Evolutionary conservation across 2,797 vertebrate genomes (phyloP).

Genomic region (Microctenopoma lineatum): DNA sequence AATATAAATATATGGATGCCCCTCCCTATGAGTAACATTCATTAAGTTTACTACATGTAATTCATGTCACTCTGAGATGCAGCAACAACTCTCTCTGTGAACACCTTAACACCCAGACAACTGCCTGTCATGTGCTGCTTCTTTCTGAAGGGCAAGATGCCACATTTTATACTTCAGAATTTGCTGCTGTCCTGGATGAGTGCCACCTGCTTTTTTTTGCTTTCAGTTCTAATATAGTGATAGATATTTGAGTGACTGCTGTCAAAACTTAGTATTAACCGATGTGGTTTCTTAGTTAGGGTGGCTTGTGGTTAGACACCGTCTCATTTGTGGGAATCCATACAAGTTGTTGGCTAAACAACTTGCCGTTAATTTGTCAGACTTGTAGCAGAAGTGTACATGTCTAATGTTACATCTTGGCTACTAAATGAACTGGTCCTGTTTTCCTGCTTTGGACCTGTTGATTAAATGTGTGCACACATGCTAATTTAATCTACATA

Average conservation of each 20-base stretch:
- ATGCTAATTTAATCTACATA: constrained; percentile 11
- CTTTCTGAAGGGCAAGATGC: constrained; percentile 47
- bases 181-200: constrained; percentile 28
- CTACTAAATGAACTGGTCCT: constrained; percentile 11
- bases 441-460: constrained; percentile 27
- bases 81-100: constrained; percentile 18
- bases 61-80: not conserved
- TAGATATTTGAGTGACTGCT: constrained; percentile 40
- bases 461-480: constrained; percentile 30
- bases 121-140: constrained; percentile 21
- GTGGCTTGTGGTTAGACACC: constrained; percentile 33
- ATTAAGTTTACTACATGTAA: not conserved
- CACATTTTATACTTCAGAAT: constrained; percentile 30
- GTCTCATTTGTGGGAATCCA: constrained; percentile 36
- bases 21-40: not conserved
- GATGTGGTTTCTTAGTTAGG: constrained; percentile 48
- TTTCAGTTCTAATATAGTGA: constrained; percentile 39
- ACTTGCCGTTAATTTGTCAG: constrained; percentile 64
- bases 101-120: constrained; percentile 24
- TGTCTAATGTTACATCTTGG: constrained; percentile 50
- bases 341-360: constrained; percentile 22
- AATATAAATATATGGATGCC: not conserved
- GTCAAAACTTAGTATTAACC: constrained; percentile 55
- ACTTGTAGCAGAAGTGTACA: constrained; percentile 40
- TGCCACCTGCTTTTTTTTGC: constrained; percentile 48